Evolutionary conservation across 2,888 invertebrate species (phyloP).

Genomic region (Meteorus cinctellus): DNA sequence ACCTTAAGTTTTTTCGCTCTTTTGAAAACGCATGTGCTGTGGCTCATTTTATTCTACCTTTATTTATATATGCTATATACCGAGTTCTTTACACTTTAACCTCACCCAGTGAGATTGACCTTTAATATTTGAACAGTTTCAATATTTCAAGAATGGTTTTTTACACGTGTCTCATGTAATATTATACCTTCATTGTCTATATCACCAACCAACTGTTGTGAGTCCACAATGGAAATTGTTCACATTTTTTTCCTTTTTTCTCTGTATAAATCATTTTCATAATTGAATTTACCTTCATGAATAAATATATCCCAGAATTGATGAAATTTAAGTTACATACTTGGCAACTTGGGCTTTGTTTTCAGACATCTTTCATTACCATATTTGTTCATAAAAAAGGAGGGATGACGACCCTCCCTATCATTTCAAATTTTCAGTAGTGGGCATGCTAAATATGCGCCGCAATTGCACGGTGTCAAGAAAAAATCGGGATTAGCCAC

Average conservation of each 20-base stretch:
- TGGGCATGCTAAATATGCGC: too few species aligned
- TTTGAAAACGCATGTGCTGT: not conserved
- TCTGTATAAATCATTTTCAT: not conserved
- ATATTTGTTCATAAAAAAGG: too few species aligned
- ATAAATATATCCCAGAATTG: not conserved
- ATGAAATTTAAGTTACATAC: too few species aligned
- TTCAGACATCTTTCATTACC: too few species aligned
- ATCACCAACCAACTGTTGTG: not conserved
- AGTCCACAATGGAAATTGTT: not conserved
- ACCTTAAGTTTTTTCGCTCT: conserved; percentile 17
- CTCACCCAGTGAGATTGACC: conserved; percentile 63
- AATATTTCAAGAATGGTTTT: conserved; percentile 58
- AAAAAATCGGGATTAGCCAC: too few species aligned
- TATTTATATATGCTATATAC: conserved; percentile 44
- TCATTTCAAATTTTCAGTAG: too few species aligned
- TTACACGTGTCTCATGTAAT: conserved; percentile 20
- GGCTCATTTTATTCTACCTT: conserved; percentile 43
- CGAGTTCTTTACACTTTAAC: conserved; percentile 44
- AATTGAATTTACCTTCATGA: not conserved
- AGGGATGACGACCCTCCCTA: too few species aligned
- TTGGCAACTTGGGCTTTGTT: too few species aligned
- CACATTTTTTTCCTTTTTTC: not conserved
- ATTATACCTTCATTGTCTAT: not conserved
- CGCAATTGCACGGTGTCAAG: too few species aligned
- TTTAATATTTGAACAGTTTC: conserved; percentile 65